Evolutionary conservation across 2,113 vertebrate species (phyloP), one percentile per base, ranked within the genome.

Genomic region (Nicator chloris): DNA sequence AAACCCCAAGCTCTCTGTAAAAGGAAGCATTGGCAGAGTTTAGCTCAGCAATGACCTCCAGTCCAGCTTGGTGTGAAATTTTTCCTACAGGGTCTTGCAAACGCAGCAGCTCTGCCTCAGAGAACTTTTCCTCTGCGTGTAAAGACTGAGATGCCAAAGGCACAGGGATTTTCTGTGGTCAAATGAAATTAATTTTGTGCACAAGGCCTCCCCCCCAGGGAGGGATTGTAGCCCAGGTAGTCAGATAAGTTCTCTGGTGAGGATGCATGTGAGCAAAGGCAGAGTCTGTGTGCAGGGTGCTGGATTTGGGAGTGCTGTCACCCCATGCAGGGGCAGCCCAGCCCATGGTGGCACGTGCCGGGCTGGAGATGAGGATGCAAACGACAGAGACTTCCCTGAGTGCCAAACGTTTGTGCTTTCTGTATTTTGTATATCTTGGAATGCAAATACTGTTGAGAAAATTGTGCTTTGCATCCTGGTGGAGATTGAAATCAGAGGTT

Each of bases 181-280:
- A 90, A 86, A 81, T 37, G 17, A 94, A 86, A 94, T 88, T 51
- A 86, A 93, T 93, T 90, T 66, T 47, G 76, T 64, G 88, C 76
- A 75, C 64, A 86, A 88, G 64, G 86, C 76, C 60, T 70, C 19
- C n/a, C 71, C 68, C 35, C 35, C 20, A 26, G 82, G 92, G 56
- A 95, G 44, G 72, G 86, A 93, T 90, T 96, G 93, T 2, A 72
- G 51, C 64, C 82, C 92, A 84, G 94, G 77, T 88, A 93, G 84
- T 70, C 11, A 93, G 44, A 89, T 84, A 71, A 53, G 47, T 31
- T 71, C 79, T 31, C 50, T 60, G 59, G 86, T 0, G 16, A 90
- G 82, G 10, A 47, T 77, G 23, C 42, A 47, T 80, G 91, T 83
- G 88, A 94, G 92, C 81, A 95, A 93, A 90, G 79, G 94, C 86